phyloP scores from a whole-genome alignment of 64 coral and sea anemone species.

The Orbicella faveolata region DNA sequence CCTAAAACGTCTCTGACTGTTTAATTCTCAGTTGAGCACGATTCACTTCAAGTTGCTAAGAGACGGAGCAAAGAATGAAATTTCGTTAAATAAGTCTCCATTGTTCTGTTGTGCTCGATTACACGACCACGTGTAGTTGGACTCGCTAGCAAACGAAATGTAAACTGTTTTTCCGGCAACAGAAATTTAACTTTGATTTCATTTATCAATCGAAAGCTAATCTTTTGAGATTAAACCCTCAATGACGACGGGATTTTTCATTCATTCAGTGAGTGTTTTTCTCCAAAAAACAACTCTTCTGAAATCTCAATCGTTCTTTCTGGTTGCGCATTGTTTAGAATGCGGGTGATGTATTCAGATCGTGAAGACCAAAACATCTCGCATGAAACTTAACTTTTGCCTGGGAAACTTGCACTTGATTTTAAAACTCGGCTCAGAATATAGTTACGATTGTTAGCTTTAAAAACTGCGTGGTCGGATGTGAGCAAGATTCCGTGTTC shows the following conservation, averaged over 20 bases:
- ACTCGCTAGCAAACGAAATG: background rate
- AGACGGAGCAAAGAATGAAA: background rate
- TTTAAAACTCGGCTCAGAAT: background rate
- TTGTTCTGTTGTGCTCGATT: background rate
- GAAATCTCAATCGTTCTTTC: background rate
- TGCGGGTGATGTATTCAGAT: conserved; percentile 9
- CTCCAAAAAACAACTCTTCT: background rate
- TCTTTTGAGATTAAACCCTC: no score
- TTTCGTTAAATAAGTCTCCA: conserved; percentile 1
- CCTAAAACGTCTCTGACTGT: background rate
- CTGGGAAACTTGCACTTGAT: background rate
- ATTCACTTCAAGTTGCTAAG: conserved; percentile 12
- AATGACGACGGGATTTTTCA: background rate
- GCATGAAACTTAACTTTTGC: background rate
- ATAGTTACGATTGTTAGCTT: background rate
- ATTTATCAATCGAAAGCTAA: background rate
- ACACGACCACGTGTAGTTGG: conserved; percentile 29
- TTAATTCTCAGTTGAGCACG: background rate
- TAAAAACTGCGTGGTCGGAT: background rate
- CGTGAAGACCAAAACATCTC: background rate
- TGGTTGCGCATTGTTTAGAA: background rate
- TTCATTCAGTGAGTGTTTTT: background rate
- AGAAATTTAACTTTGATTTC: background rate
- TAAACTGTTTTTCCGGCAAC: background rate
- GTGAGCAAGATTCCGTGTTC: background rate